Base-by-base conservation (phyloP, 1,140 invertebrate genomes). In the Drosophila pectinifera region DNA sequence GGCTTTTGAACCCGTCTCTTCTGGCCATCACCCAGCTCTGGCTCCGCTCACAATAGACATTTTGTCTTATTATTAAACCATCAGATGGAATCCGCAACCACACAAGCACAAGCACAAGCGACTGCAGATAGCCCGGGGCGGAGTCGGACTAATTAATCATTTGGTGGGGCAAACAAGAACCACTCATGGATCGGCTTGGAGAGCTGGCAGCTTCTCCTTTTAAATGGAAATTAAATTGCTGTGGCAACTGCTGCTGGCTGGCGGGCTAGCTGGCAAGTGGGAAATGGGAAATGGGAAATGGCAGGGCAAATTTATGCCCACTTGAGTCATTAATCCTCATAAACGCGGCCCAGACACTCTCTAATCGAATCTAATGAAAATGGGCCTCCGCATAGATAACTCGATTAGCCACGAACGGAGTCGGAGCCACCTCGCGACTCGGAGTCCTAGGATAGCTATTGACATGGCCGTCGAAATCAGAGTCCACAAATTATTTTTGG, bases 201-300 rank as follows among this genome's bases (percentile, higher is more conserved):
- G 48, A 43, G 42, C 20, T 69, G 43, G 64, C 58, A 59, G 54
- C 64, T 48, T 57, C 74, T 78, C 67, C 58, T 61, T 67, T 68
- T 72, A 78, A 89, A 89, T 89, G 73, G 80, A 89, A 84, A 84
- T 90, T 89, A 80, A 89, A 89, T 90, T 90, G 80, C 64, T 76
- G 56, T 65, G 67, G 68, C 53, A 79, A 76, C 75, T 75, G 67
- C 65, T 72, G 38, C 8, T 39, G 34, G 31, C 20, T n/a, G n/a
- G n/a, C n/a, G n/a, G 6, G 42, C n/a, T 16, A 11, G 11, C 13
- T 41, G 38, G 41, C 22, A 45, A 31, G 34, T 34, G 63, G 42
- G 38, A 41, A 43, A 45, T 36, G 55, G 58, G 53, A 48, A 41
- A 22, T 18, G 55, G 20, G 16, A n/a, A 34, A 39, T 38, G 46